These are phyloP conservation scores for Venustaconcha ellipsiformis DNA, from an alignment of 1,140 invertebrate species.

Conservation along the genomic window DNA sequence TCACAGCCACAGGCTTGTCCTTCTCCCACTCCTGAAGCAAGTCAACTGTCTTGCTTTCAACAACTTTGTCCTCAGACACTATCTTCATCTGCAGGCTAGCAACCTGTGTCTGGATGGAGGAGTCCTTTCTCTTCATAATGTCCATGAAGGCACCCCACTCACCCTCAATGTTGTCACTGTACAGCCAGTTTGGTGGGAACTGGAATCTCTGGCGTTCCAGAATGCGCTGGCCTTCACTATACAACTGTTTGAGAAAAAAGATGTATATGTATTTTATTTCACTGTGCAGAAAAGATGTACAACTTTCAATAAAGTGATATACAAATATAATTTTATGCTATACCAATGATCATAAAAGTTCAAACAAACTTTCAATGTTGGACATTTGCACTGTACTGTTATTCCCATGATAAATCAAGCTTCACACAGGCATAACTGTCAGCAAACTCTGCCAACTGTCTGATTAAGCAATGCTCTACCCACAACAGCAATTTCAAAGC, in stretches of 20 bases:
- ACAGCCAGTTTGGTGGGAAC: conserved; percentile 96
- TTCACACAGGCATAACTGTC: too few species aligned
- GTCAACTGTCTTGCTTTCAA: conserved; percentile 93
- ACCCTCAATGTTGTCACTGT: conserved; percentile 99
- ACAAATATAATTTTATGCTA: too few species aligned
- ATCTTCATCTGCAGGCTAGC: conserved; percentile 99
- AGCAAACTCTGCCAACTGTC: too few species aligned
- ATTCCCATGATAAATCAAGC: too few species aligned
- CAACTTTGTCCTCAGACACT: conserved; percentile 98
- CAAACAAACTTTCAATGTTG: too few species aligned
- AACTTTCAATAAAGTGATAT: too few species aligned
- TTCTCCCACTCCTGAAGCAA: conserved; percentile 97
- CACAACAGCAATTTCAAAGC: too few species aligned
- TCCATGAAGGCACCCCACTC: conserved; percentile 99
- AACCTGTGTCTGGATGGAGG: conserved; percentile 96
- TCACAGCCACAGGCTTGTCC: conserved; percentile 89
- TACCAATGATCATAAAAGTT: too few species aligned
- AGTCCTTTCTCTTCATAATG: conserved; percentile 98
- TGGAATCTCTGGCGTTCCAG: conserved; percentile 97
- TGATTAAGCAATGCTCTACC: too few species aligned
- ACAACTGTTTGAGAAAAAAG: conserved; percentile 68
- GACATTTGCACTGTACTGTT: too few species aligned
- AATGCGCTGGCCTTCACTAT: conserved; percentile 94
- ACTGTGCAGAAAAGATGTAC: too few species aligned
- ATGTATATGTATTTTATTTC: too few species aligned